Evolutionary conservation across 2,797 vertebrate species (phyloP), one percentile per base, ranked within the genome.

Genomic region (Selene dorsalis): DNA sequence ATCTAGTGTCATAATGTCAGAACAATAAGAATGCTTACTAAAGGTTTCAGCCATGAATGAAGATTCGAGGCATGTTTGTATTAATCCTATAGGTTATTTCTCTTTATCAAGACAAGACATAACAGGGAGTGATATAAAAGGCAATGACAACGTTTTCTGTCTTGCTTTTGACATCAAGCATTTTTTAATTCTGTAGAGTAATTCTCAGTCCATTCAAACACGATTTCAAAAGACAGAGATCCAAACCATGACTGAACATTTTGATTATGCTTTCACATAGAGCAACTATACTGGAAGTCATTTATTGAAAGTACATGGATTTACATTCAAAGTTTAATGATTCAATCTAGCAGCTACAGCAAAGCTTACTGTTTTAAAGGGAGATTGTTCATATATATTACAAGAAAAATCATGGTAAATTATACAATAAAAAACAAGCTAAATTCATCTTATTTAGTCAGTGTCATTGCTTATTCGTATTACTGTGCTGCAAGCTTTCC

Each of bases 261-360:
- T 47, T 65, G 26, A 79, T 52, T 50, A 57, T 24, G 50, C 13
- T 80, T 70, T 59, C 52, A 62, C 9, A 16, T 35, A n/a, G n/a
- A n/a, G n/a, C n/a, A n/a, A n/a, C n/a, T 65, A 9, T 14, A 68
- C 41, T 61, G 13, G 47, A 64, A 64, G 58, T 10, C 16, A 47
- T 80, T 78, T 38, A 59, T 57, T 16, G 26, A 16, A 24, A 39
- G 24, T 12, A 48, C 4, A 68, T 6, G 5, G 17, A 55, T 60
- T 45, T 45, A 72, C 32, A 66, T 10, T 8, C 43, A 59, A 24
- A 83, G 75, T 75, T 60, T 47, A 78, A 86, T 77, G 22, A 30
- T 52, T 32, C 12, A 59, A 38, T 47, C 61, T 56, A 18, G 66
- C 55, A 50, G 32, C 53, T 16, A 57, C 56, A 41, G 53, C 13